phyloP scores from a whole-genome alignment of 2,113 vertebrate genomes.

The Toxotes chatareus region DNA sequence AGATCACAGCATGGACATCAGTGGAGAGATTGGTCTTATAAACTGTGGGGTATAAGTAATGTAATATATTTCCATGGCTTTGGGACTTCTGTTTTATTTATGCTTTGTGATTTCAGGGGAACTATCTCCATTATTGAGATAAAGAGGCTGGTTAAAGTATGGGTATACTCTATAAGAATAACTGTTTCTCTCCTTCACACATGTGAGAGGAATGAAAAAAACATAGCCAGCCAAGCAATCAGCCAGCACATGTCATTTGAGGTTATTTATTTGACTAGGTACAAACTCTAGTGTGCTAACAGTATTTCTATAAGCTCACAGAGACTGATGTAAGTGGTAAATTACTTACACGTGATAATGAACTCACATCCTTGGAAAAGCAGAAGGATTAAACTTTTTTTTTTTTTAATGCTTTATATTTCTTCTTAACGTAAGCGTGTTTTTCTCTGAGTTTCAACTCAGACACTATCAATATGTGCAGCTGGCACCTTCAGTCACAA shows the following conservation, averaged over 20 bases:
- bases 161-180: slow-evolving; percentile 25
- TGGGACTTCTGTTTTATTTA: slow-evolving; percentile 71
- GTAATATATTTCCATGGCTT: slow-evolving; percentile 69
- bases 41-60: slow-evolving; percentile 68
- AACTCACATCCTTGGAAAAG: neutral
- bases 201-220: slow-evolving; percentile 38
- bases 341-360: neutral
- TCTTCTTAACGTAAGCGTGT: neutral
- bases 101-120: slow-evolving; percentile 66
- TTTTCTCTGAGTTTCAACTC: slow-evolving; percentile 13
- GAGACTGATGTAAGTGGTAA: neutral
- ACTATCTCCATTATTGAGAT: slow-evolving; percentile 77
- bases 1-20: slow-evolving; percentile 70
- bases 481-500: slow-evolving; percentile 25
- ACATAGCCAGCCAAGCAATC: slow-evolving; percentile 18
- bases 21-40: slow-evolving; percentile 66
- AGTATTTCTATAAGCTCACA: neutral
- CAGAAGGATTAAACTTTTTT: neutral
- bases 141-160: slow-evolving; percentile 69
- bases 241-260: slow-evolving; percentile 24
- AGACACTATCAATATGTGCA: slow-evolving; percentile 21
- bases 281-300: neutral
- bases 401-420: neutral
- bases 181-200: slow-evolving; percentile 23
- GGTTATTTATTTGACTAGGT: slow-evolving; percentile 32